Conservation (phyloP, 2,888 invertebrate genomes). For the Incurvaria masculella region DNA sequence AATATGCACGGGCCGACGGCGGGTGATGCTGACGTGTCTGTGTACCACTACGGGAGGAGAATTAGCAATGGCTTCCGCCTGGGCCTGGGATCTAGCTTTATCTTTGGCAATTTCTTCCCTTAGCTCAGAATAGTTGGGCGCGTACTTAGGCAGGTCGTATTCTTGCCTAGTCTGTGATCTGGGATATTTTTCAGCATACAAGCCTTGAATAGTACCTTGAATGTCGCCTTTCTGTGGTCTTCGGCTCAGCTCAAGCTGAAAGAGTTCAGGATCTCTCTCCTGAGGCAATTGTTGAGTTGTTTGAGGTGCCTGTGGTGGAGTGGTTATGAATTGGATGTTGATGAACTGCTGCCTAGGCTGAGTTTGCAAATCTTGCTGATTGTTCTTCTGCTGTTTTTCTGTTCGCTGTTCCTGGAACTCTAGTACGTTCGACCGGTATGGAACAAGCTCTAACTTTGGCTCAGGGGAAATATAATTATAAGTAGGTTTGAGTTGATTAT, state of each 20-base stretch:
- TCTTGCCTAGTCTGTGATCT: too few relatives aligned
- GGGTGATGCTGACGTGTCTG: slow-evolving; percentile 25
- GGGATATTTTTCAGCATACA: too few relatives aligned
- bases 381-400: slow-evolving; percentile 19
- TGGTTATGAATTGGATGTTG: slow-evolving; percentile 19
- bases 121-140: too few relatives aligned
- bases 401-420: background rate
- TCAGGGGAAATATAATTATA: background rate
- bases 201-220: too few relatives aligned
- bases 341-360: background rate
- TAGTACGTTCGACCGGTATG: background rate
- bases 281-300: too few relatives aligned
- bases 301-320: too few relatives aligned
- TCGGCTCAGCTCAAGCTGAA: too few relatives aligned
- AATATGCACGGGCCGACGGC: slow-evolving; percentile 20
- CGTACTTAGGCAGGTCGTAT: too few relatives aligned
- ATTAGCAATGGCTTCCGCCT: slow-evolving; percentile 26
- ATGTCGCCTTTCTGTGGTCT: too few relatives aligned
- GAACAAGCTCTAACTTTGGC: background rate
- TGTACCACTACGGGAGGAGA: slow-evolving; percentile 21
- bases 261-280: too few relatives aligned
- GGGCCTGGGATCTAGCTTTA: slow-evolving; percentile 27
- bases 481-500: too few relatives aligned
- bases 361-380: slow-evolving; percentile 6
- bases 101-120: slow-evolving; percentile 21